A percentile compares a stretch with the other conserved stretches of the same genome.
These are phyloP conservation scores for Orycteropus afer DNA, from an alignment of 2,113 vertebrate genomes.

Conservation along the genomic window DNA sequence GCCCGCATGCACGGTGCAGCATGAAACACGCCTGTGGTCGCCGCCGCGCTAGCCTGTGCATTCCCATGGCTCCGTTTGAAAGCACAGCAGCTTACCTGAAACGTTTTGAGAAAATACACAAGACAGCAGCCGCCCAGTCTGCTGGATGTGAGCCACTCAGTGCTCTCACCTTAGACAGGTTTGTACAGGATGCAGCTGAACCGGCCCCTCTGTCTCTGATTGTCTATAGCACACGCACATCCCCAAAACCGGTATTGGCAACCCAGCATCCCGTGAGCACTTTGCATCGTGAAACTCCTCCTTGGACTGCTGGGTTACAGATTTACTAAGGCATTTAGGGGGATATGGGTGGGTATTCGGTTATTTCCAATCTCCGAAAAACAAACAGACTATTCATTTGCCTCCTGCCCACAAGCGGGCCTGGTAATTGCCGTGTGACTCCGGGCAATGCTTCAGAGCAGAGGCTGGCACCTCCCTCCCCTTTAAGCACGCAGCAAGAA, in stretches of 20 bases:
- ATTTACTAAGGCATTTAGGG: background rate
- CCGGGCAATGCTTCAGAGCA: background rate
- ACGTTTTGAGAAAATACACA: background rate
- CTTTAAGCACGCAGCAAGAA: conserved; percentile 32
- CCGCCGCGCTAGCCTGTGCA: rapidly evolving
- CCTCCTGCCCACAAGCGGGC: background rate
- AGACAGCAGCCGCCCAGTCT: background rate
- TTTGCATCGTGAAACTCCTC: background rate
- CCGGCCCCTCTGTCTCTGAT: rapidly evolving
- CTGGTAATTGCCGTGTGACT: background rate
- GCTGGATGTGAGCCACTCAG: no score
- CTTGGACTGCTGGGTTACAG: background rate
- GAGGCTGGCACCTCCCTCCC: background rate
- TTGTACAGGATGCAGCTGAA: rapidly evolving
- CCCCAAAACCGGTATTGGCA: background rate
- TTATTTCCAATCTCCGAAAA: conserved; percentile 15
- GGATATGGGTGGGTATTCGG: background rate
- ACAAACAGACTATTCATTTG: background rate
- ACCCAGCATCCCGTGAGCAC: background rate
- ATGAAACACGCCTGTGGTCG: rapidly evolving
- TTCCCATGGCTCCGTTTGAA: background rate
- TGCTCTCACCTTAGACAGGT: rapidly evolving
- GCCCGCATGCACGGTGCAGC: rapidly evolving
- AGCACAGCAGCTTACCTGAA: background rate
- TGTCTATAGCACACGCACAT: rapidly evolving